Conservation (phyloP, 2,888 invertebrate species). For the Heteromyza rotundicornis region DNA sequence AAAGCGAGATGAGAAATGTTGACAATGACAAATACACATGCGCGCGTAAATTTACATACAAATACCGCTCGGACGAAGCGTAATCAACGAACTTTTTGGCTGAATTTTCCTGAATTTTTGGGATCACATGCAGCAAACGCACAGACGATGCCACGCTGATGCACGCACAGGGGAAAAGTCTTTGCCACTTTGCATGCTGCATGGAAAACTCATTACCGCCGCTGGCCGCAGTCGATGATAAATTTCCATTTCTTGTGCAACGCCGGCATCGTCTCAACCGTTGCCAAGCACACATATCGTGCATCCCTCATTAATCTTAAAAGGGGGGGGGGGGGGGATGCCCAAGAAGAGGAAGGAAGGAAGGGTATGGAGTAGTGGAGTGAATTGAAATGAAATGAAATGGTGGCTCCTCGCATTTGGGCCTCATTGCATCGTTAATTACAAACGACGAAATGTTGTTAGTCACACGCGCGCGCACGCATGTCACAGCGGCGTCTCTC, state of each 20-base stretch:
- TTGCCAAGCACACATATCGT: slow-evolving; percentile 12
- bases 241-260: slow-evolving; percentile 53
- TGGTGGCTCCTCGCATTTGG: slow-evolving; percentile 14
- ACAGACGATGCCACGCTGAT: too few species aligned
- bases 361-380: neutral
- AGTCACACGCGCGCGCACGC: slow-evolving; percentile 25
- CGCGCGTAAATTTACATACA: slow-evolving; percentile 37
- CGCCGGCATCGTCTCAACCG: neutral
- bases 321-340: slow-evolving; percentile 13
- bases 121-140: neutral
- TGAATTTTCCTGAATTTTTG: slow-evolving; percentile 8
- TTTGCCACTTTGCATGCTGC: too few species aligned
- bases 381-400: neutral
- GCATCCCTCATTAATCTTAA: slow-evolving; percentile 51
- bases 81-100: slow-evolving; percentile 41
- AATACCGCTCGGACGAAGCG: neutral
- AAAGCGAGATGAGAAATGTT: slow-evolving; percentile 56
- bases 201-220: slow-evolving; percentile 39
- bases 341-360: too few species aligned
- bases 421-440: slow-evolving; percentile 37
- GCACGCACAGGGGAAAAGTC: too few species aligned
- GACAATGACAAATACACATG: slow-evolving; percentile 62
- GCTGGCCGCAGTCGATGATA: slow-evolving; percentile 48
- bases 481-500: slow-evolving; percentile 4
- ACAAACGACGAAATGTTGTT: slow-evolving; percentile 37